Base-by-base conservation (phyloP, 2,888 invertebrate genomes). In the Seira musarum region DNA sequence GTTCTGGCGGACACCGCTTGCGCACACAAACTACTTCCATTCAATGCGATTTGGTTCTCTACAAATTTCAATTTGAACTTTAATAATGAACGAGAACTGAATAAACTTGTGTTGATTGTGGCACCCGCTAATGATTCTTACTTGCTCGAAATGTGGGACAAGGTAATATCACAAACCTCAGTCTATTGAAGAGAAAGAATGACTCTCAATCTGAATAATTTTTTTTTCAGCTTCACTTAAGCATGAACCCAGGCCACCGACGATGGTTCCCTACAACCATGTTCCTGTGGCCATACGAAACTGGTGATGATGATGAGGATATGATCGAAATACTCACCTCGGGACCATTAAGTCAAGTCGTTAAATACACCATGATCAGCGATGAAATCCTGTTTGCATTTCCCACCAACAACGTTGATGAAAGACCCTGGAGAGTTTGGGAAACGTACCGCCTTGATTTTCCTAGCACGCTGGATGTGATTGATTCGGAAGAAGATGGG, bases 381-480 rank as follows among this genome's bases (percentile, higher is more conserved):
- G 35, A 65, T 40, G 35, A 65, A 19, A 65, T 65, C 3, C 30
- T 65, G 1, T 30, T 65, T 5, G 65, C 19, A 65, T 65, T 65
- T 21, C 17, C 2, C 17, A 17, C 21, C 1, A 22, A 35, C 8
- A 30, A 30, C 13, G 19, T 8, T 17, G 65, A 65, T 8, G 60
- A n/a, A 60, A 19, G 2, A 60, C 6, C 35, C 8, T 30, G 25
- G 17, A 65, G 65, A 17, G 21, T 65, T 35, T 65, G 65, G 65
- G 65, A 65, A 5, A 19, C 21, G 2, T 65, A 65, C 17, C 10
- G 17, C 1, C 10, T 35, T 17, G 5, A 1, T 65, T 30, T 30
- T 17, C 25, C 3, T 60, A n/a, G 60, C 60, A 13, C 19, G 1
- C n/a, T 60, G 40, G 65, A 65, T 2, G 6, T 65, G 0, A 35